These are phyloP conservation scores for Heterochromis multidens DNA, from an alignment of 2,113 vertebrate species.

Conservation along the genomic window DNA sequence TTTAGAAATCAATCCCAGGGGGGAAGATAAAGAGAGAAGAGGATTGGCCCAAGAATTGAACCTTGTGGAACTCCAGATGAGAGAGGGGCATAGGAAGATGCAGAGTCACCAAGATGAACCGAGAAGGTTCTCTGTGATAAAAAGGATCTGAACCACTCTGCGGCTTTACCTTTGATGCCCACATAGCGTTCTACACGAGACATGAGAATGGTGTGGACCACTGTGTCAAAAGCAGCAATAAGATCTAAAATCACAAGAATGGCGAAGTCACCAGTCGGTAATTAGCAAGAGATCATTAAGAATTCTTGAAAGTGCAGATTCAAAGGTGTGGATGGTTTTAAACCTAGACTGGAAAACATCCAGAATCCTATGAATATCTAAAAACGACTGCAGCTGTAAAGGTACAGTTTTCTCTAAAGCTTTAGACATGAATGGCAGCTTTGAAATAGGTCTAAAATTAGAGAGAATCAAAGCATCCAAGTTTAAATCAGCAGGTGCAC, in stretches of 20 bases:
- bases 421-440: neutral
- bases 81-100: neutral
- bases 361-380: neutral
- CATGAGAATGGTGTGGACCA: neutral
- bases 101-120: neutral
- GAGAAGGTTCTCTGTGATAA: neutral
- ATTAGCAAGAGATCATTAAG: neutral
- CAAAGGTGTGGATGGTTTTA: neutral
- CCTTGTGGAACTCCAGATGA: neutral
- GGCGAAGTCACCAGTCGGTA: neutral
- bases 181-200: neutral
- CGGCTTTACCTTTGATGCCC: neutral
- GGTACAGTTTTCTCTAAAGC: neutral
- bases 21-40: neutral
- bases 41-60: neutral
- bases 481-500: neutral
- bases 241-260: neutral
- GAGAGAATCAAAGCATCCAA: neutral
- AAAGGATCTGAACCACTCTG: neutral
- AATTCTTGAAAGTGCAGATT: too few relatives aligned
- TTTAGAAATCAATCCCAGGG: neutral
- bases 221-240: fast-evolving
- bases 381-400: neutral
- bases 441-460: fast-evolving
- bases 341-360: neutral